Base-by-base conservation (phyloP, 2,113 vertebrate genomes). In the Halcyon senegalensis region DNA sequence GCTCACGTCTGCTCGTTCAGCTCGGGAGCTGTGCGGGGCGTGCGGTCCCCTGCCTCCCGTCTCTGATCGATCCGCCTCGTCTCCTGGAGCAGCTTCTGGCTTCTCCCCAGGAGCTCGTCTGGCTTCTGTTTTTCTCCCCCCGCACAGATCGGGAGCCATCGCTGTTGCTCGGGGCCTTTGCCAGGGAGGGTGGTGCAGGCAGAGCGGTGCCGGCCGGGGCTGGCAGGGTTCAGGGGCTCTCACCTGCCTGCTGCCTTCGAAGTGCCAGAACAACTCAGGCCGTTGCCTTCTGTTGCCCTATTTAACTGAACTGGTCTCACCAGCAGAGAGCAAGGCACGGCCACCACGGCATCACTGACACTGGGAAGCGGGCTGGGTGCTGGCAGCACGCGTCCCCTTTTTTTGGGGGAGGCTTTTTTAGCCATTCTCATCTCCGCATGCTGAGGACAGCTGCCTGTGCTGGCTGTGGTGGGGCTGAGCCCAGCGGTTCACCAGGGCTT, bases 301-400 rank as follows among this genome's bases (percentile, higher is more conserved):
- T 74, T 94, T 92, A 80, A 35, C 83, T 68, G 74, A 1, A 10
- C 75, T 68, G 14, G 1, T 62, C 56, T 82, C 46, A 9, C 62
- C 4, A 16, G 68, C 0, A 0, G 89, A 0, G 89, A 77, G 64
- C 33, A 14, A 33, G 56, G n/a, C 39, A 27, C 0, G 10, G 77
- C 66, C 4, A 6, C 50, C 4, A 0, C 2, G 2, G 62, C 39
- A 27, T 23, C 31, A 0, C 4, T 5, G 2, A 66, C 1, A 8
- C 67, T 0, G 3, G 33, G 44, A 48, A 83, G 16, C 0, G 1
- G 73, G 35, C 50, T 70, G 88, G 74, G n/a, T 2, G 5, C 43
- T 5, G 4, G 13, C 62, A 46, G 16, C 3, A 3, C 43, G 58
- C 5, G 0, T 16, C 9, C 13, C 1, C 11, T n/a, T 69, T 16